phyloP scores from a whole-genome alignment of 2,113 vertebrate genomes.

The Menura novaehollandiae region DNA sequence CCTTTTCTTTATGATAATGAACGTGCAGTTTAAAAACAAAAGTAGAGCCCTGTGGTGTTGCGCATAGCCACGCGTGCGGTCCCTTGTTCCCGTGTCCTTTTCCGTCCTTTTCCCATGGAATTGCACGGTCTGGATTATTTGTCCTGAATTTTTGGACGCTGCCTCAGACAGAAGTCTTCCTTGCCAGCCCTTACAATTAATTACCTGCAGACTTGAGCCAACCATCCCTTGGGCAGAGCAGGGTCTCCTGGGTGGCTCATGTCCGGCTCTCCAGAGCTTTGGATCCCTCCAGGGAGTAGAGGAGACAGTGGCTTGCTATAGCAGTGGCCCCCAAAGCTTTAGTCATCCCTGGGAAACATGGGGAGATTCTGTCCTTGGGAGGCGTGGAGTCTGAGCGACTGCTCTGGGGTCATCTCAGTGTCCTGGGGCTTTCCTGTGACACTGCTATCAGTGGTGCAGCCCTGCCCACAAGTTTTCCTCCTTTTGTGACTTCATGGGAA shows the following conservation, averaged over 20 bases:
- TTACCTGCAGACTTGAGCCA: not conserved
- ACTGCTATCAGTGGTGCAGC: not conserved
- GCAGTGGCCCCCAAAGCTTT: not conserved
- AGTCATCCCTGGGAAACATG: fast-evolving
- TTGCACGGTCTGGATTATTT: not conserved
- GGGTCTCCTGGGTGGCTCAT: not conserved
- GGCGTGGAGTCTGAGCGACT: not conserved
- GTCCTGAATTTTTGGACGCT: not conserved
- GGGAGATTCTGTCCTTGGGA: not conserved
- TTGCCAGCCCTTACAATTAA: not conserved
- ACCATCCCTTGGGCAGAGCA: not conserved
- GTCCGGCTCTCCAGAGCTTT: fast-evolving
- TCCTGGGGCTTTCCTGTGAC: not conserved
- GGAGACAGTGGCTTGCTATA: not conserved
- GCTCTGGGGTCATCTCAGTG: not conserved
- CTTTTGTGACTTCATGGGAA: not conserved
- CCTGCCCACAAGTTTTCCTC: not conserved
- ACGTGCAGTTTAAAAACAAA: not conserved
- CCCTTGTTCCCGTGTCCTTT: not conserved
- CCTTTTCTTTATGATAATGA: not conserved
- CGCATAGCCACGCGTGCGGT: not conserved
- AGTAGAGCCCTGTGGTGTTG: not conserved
- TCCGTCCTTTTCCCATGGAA: not conserved
- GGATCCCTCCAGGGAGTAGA: not conserved
- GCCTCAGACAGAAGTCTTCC: slow-evolving; percentile 25